Conservation (phyloP, 2,113 vertebrate species). For the Castor canadensis region DNA sequence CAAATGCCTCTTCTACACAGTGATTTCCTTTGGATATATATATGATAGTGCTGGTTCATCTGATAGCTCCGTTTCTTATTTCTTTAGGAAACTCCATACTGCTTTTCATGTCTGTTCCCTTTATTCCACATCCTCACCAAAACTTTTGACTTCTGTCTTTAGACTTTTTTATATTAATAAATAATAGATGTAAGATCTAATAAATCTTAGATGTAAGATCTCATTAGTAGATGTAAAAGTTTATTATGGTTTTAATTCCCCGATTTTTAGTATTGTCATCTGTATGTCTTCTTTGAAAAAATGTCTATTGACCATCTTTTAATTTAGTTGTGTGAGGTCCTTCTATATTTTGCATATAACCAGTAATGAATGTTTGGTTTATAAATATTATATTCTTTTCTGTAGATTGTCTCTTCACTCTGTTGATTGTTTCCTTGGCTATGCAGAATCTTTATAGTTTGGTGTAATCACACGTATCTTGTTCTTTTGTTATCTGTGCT, state of each 20-base stretch:
- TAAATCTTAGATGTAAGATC: too few species aligned
- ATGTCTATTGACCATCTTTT: not conserved
- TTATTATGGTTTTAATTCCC: not conserved
- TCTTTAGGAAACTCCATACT: not conserved
- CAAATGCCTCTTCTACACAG: not conserved
- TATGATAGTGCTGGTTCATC: not conserved
- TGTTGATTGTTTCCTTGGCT: not conserved
- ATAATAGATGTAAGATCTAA: not conserved
- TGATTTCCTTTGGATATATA: not conserved
- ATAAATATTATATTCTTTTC: not conserved
- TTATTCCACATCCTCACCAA: not conserved
- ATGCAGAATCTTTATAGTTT: not conserved
- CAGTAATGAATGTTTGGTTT: not conserved
- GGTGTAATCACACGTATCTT: not conserved
- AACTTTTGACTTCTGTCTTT: not conserved
- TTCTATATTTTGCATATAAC: not conserved
- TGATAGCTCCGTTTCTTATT: not conserved
- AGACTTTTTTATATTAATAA: not conserved
- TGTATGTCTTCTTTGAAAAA: not conserved
- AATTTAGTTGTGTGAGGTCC: not conserved
- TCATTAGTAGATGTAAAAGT: too few species aligned
- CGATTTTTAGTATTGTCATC: too few species aligned
- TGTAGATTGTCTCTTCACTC: not conserved
- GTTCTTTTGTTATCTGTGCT: not conserved
- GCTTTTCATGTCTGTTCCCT: not conserved